A percentile compares a stretch with the other conserved stretches of the same genome.
These are phyloP conservation scores for Troilus luridus DNA, from an alignment of 2,888 invertebrate species.

Conservation along the genomic window DNA sequence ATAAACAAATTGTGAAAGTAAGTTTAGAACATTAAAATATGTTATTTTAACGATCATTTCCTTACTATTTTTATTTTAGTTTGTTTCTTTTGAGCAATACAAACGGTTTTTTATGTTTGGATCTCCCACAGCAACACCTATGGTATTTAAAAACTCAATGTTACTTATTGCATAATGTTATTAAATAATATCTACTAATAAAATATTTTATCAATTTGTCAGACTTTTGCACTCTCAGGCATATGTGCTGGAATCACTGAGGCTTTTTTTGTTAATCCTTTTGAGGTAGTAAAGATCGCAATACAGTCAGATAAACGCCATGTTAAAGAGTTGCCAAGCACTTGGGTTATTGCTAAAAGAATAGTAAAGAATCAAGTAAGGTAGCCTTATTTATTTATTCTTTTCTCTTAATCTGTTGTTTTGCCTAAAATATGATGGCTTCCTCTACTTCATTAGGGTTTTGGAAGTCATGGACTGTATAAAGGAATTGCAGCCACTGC, in stretches of 20 bases:
- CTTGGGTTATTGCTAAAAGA: conserved; percentile 83
- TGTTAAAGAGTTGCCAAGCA: conserved; percentile 78
- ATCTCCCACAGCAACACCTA: conserved; percentile 80
- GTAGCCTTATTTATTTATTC: not conserved
- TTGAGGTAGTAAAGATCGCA: conserved; percentile 96
- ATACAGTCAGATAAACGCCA: conserved; percentile 82
- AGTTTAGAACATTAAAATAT: conserved; percentile 60
- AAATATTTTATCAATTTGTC: conserved; percentile 66
- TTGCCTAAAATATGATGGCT: not conserved
- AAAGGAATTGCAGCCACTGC: conserved; percentile 92
- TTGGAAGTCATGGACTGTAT: conserved; percentile 85
- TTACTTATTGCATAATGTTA: not conserved
- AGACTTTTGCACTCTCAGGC: conserved; percentile 92
- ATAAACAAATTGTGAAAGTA: conserved; percentile 76
- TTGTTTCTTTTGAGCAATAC: conserved; percentile 94
- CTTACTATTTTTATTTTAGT: conserved; percentile 71
- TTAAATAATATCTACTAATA: conserved; percentile 50
- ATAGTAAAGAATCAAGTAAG: conserved; percentile 71
- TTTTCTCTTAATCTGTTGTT: not conserved
- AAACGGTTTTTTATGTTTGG: conserved; percentile 89
- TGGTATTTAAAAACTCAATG: conserved; percentile 73
- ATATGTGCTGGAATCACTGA: conserved; percentile 92
- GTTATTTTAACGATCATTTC: not conserved
- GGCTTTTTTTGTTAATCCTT: conserved; percentile 92
- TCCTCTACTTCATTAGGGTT: conserved; percentile 72